phyloP scores from a whole-genome alignment of 2,888 invertebrate genomes.

The Fragum sueziense region DNA sequence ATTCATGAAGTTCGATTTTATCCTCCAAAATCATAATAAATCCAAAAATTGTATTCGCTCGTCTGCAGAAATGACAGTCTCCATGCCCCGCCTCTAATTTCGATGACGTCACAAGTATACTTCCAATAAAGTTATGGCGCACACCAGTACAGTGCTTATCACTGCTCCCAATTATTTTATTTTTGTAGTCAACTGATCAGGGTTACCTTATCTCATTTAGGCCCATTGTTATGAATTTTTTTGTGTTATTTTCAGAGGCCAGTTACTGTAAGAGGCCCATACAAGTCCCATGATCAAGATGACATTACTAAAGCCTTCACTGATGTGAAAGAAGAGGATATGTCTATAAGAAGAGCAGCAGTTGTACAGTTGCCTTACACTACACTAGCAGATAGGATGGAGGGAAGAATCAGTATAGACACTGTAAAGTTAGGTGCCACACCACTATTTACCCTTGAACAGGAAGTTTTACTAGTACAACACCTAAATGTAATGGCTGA shows the following conservation, averaged over 20 bases:
- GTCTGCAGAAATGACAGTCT: too few species aligned
- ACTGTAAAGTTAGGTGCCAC: slow-evolving; percentile 8
- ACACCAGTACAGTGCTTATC: too few species aligned
- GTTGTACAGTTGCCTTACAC: background rate
- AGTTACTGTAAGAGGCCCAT: background rate
- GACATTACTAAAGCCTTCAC: slow-evolving; percentile 1
- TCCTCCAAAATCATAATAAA: too few species aligned
- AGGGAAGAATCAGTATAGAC: slow-evolving; percentile 20
- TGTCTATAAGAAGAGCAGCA: background rate
- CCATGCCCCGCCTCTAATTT: too few species aligned
- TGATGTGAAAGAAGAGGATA: background rate
- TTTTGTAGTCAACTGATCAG: too few species aligned
- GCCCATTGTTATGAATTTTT: background rate
- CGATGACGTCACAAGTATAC: too few species aligned
- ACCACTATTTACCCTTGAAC: slow-evolving; percentile 19
- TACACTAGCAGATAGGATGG: background rate
- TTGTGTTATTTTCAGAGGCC: background rate
- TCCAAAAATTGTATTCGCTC: too few species aligned
- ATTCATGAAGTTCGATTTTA: too few species aligned
- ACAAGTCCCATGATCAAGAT: slow-evolving; percentile 6
- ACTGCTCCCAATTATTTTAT: too few species aligned
- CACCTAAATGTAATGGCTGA: slow-evolving; percentile 34
- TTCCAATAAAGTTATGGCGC: too few species aligned
- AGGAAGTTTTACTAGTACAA: slow-evolving; percentile 12
- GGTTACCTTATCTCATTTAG: too few species aligned